These are phyloP conservation scores for Hydrozoanthus gracilis DNA, from an alignment of 92 coral and sea anemone genomes.

Conservation along the genomic window DNA sequence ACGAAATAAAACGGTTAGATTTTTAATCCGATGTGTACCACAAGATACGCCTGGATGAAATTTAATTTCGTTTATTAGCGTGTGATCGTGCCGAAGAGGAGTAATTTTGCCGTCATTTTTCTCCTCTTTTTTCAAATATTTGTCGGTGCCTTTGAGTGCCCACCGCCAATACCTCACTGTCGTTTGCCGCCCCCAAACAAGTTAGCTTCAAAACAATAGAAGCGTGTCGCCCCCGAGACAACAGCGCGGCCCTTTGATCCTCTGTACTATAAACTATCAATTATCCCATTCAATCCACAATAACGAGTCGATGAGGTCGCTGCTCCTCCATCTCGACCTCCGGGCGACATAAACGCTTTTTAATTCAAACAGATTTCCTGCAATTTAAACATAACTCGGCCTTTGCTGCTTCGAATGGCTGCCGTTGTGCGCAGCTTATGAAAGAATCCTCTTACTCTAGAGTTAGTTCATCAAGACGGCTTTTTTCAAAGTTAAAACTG, in stretches of 20 bases:
- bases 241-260: conserved; percentile 42
- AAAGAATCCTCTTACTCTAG: not conserved
- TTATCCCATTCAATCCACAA: conserved; percentile 36
- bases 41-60: conserved; percentile 28
- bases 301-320: conserved; percentile 39
- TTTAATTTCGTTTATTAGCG: conserved; percentile 28
- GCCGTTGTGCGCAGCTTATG: not conserved
- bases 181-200: conserved; percentile 46
- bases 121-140: conserved; percentile 32
- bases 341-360: conserved; percentile 37
- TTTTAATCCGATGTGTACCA: not conserved
- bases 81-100: conserved; percentile 37
- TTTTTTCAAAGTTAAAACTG: conserved; percentile 31
- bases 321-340: conserved; percentile 40
- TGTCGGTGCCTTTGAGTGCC: conserved; percentile 39
- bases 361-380: conserved; percentile 35
- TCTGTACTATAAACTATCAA: conserved; percentile 40
- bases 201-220: conserved; percentile 32
- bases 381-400: not conserved
- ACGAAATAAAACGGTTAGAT: not conserved
- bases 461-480: conserved; percentile 22
- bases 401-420: not conserved
- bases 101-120: conserved; percentile 34
- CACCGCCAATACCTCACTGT: conserved; percentile 44
- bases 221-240: conserved; percentile 46